These are phyloP conservation scores for Polydrusus pterygomalis DNA, from an alignment of 2,888 invertebrate genomes.

Conservation along the genomic window DNA sequence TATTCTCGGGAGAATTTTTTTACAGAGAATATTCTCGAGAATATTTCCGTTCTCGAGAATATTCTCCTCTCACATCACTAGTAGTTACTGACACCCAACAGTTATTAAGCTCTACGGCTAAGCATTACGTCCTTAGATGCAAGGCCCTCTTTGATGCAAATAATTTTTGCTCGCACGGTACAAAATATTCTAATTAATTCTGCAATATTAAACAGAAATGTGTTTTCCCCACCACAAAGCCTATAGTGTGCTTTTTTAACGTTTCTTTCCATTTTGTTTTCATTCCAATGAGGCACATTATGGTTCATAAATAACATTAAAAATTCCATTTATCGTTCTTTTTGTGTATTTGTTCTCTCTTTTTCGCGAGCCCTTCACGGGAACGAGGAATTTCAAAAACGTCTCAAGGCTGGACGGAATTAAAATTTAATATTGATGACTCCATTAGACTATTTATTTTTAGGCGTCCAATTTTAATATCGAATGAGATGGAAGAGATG, in stretches of 20 bases:
- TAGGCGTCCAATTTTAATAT: conserved; percentile 19
- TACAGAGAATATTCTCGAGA: too few relatives aligned
- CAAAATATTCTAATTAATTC: too few relatives aligned
- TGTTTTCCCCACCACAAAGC: not conserved
- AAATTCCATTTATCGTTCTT: conserved; percentile 17
- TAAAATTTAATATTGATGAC: conserved; percentile 31
- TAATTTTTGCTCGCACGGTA: too few relatives aligned
- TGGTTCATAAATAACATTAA: conserved; percentile 14
- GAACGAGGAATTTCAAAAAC: not conserved
- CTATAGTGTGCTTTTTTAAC: not conserved
- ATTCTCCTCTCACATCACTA: too few relatives aligned
- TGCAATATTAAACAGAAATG: too few relatives aligned
- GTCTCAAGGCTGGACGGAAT: conserved; percentile 16
- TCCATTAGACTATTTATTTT: conserved; percentile 24
- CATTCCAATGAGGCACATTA: not conserved
- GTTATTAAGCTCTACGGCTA: too few relatives aligned
- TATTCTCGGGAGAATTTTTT: too few relatives aligned
- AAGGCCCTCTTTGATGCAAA: too few relatives aligned
- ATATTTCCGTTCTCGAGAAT: too few relatives aligned
- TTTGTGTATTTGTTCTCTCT: not conserved
- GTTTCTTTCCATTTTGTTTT: not conserved
- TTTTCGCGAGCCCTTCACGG: not conserved
- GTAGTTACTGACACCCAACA: too few relatives aligned
- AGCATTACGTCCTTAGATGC: too few relatives aligned
- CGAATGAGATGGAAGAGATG: conserved; percentile 7